phyloP scores from a whole-genome alignment of 2,113 vertebrate genomes.

The Sander vitreus region DNA sequence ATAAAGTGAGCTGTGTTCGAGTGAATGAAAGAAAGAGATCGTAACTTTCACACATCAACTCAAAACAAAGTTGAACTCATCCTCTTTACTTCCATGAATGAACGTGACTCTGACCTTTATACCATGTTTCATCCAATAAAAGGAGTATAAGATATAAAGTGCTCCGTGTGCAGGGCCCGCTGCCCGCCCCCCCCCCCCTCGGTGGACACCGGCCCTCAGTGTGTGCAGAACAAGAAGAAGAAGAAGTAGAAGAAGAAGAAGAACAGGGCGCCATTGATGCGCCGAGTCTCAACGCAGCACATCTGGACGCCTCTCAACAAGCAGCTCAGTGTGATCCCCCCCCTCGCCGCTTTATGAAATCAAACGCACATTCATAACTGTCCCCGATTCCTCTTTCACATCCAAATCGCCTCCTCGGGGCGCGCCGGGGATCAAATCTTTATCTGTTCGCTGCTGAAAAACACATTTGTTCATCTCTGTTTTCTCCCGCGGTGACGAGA shows the following conservation, averaged over 20 bases:
- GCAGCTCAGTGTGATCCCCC: slow-evolving; percentile 59
- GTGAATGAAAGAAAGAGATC: too few species aligned
- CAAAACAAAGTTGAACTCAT: too few species aligned
- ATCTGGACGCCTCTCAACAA: slow-evolving; percentile 69
- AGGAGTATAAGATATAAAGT: too few species aligned
- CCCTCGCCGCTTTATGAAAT: slow-evolving; percentile 62
- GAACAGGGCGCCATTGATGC: slow-evolving; percentile 67
- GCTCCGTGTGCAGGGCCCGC: neutral
- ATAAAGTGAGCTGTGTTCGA: too few species aligned
- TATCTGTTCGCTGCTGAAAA: slow-evolving; percentile 59
- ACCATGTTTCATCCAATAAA: too few species aligned
- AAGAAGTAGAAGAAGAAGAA: slow-evolving; percentile 45
- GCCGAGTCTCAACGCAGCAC: slow-evolving; percentile 39
- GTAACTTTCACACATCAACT: too few species aligned
- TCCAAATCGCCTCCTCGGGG: slow-evolving; percentile 34
- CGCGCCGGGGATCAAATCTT: slow-evolving; percentile 41
- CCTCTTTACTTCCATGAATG: too few species aligned
- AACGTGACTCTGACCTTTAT: too few species aligned
- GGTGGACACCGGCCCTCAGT: slow-evolving; percentile 43
- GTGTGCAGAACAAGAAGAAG: slow-evolving; percentile 31
- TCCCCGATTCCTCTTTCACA: slow-evolving; percentile 39
- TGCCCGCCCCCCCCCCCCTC: neutral
- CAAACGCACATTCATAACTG: slow-evolving; percentile 67
- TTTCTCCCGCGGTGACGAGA: neutral
- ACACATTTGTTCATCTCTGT: slow-evolving; percentile 53